Evolutionary conservation across 1,140 invertebrate species (phyloP), one percentile per base, ranked within the genome.

Genomic region (Drosophila ironensis): DNA sequence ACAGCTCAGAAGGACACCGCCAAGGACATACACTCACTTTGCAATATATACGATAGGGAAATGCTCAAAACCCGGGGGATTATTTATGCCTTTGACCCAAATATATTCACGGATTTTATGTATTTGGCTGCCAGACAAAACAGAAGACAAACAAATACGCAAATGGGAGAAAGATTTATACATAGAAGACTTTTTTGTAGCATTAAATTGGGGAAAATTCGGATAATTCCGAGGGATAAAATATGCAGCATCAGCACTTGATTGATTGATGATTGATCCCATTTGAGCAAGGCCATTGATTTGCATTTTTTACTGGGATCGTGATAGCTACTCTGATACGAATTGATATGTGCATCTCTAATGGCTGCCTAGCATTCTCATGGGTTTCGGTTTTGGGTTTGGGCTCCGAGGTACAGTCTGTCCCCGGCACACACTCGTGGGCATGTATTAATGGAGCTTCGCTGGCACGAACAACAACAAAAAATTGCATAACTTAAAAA

Each of bases 401-500:
- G n/a, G n/a, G n/a, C n/a, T n/a, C n/a, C 1, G 5, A 14, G 46
- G 60, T 66, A 66, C 61, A 66, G 61, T 66, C 61, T 44, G 22
- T 66, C 16, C 46, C 46, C 33, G 30, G 17, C 22, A 53, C 7
- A 41, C 7, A 64, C 41, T 17, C 22, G 19, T 33, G 2, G 45
- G 37, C 6, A 63, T 61, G 24, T 25, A 28, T 40, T 2, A 64
- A 63, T 14, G 27, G 22, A 41, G 14, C 16, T n/a, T n/a, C n/a
- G n/a, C n/a, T 16, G 19, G 27, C 25, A 40, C 25, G 30, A 61
- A 11, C 14, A 20, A 51, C 8, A 57, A 51, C 9, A 63, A 40
- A 33, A 66, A 61, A 57, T 75, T 74, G 72, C 72, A 75, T 69
- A 75, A 75, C 54, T 69, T 52, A 44, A 51, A 54, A 16, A 67